Conservation (phyloP, 53 echinoderm and acorn worm genomes). For the Apostichopus leukothele region DNA sequence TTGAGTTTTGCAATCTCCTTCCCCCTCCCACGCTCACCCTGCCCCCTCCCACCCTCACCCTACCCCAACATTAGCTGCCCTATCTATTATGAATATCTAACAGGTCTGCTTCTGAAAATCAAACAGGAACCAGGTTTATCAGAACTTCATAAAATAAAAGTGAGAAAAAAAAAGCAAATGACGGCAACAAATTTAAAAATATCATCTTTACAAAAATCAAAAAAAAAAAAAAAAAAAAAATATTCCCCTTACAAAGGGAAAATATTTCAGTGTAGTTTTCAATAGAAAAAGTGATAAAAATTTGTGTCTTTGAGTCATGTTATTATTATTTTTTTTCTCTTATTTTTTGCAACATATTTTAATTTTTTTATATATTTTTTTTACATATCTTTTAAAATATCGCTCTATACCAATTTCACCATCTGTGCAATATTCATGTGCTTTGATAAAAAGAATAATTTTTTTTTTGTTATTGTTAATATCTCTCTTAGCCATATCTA, state of each 20-base stretch:
- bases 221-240: conserved; percentile 20
- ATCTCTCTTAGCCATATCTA: background rate
- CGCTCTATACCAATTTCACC: background rate
- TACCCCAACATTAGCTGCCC: too few species aligned
- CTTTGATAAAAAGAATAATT: background rate
- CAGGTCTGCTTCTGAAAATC: too few species aligned
- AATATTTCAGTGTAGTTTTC: conserved; percentile 35
- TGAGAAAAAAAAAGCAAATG: background rate
- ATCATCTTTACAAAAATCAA: background rate
- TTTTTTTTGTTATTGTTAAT: background rate
- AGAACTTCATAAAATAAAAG: background rate
- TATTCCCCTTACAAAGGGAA: background rate
- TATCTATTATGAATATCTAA: too few species aligned
- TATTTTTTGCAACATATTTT: background rate
- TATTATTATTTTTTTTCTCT: background rate
- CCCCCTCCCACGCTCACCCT: too few species aligned
- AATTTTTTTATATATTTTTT: background rate
- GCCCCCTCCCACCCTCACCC: too few species aligned
- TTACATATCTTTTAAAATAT: background rate
- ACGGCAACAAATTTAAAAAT: conserved; percentile 23
- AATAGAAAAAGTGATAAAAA: conserved; percentile 29
- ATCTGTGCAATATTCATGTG: background rate
- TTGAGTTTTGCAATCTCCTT: too few species aligned
- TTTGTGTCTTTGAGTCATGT: background rate
- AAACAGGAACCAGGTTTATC: too few species aligned